A percentile compares a stretch with the other conserved stretches of the same genome.
These are phyloP conservation scores for Stictonetta naevosa DNA, from an alignment of 2,113 vertebrate species.

Conservation along the genomic window DNA sequence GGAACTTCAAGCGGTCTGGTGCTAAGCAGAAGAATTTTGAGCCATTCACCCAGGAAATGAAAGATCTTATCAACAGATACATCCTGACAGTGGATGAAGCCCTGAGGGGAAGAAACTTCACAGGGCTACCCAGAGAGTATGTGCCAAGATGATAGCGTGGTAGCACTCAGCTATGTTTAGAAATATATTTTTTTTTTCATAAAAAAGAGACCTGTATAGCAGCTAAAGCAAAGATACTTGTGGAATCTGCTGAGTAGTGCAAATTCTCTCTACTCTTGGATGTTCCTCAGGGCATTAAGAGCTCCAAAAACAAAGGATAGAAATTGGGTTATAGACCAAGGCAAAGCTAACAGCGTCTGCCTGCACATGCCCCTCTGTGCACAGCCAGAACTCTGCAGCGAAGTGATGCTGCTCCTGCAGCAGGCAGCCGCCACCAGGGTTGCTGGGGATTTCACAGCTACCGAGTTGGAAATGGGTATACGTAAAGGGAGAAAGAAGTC, in stretches of 20 bases:
- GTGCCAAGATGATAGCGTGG: constrained; percentile 84
- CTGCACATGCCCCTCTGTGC: neutral
- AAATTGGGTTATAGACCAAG: neutral
- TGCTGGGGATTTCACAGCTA: neutral
- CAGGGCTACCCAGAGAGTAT: constrained; percentile 85
- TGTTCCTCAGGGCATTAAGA: neutral
- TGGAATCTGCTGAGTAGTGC: constrained; percentile 24
- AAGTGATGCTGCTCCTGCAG: neutral
- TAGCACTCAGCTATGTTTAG: neutral
- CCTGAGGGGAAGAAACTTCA: constrained; percentile 81
- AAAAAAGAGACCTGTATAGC: neutral
- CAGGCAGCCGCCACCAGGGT: neutral
- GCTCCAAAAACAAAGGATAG: neutral
- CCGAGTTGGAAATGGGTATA: neutral
- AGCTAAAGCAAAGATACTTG: neutral
- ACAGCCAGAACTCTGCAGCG: neutral
- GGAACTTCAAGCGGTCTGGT: constrained; percentile 84
- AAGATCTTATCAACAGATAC: constrained; percentile 82
- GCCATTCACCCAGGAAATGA: constrained; percentile 89
- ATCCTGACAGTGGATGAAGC: constrained; percentile 86
- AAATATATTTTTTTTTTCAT: neutral
- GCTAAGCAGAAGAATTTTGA: constrained; percentile 76
- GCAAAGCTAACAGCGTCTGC: neutral
- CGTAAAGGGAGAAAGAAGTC: neutral
- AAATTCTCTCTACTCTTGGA: neutral